phyloP scores from a whole-genome alignment of 2,797 vertebrate species.

The Spinibarbus caldwelli region DNA sequence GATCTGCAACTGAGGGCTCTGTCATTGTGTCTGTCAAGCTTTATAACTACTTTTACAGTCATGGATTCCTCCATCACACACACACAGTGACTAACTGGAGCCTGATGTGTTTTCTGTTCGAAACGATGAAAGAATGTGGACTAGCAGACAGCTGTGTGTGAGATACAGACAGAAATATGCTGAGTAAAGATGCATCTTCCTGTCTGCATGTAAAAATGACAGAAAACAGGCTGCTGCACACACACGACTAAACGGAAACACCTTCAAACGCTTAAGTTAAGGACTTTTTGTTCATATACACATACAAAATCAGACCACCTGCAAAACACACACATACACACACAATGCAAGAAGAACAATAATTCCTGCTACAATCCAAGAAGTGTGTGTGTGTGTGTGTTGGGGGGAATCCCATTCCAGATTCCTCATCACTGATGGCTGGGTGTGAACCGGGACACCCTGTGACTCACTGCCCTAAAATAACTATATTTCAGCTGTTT shows the following conservation, averaged over 20 bases:
- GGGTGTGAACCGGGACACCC: slow-evolving; percentile 43
- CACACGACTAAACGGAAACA: background rate
- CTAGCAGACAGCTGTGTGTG: background rate
- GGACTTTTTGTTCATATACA: background rate
- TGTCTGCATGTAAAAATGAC: background rate
- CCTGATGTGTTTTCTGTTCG: slow-evolving; percentile 15
- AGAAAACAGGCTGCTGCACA: slow-evolving; percentile 2
- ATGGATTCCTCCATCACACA: background rate
- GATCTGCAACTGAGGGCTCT: background rate
- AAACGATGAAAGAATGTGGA: slow-evolving; percentile 15
- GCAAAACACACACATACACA: background rate
- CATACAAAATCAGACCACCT: background rate
- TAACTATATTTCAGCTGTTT: slow-evolving; percentile 20
- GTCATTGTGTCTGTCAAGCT: background rate
- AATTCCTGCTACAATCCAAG: background rate
- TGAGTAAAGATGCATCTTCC: background rate
- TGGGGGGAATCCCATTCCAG: slow-evolving; percentile 32
- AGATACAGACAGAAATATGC: background rate
- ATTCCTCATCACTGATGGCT: slow-evolving; percentile 43
- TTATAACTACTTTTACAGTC: background rate
- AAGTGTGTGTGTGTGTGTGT: background rate
- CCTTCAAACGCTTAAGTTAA: background rate
- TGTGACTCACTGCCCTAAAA: slow-evolving; percentile 33
- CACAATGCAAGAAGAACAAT: background rate
- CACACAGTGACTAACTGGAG: slow-evolving; percentile 1